Conservation (phyloP, 92 coral and sea anemone species). For the Parazoanthus atlanticus region DNA sequence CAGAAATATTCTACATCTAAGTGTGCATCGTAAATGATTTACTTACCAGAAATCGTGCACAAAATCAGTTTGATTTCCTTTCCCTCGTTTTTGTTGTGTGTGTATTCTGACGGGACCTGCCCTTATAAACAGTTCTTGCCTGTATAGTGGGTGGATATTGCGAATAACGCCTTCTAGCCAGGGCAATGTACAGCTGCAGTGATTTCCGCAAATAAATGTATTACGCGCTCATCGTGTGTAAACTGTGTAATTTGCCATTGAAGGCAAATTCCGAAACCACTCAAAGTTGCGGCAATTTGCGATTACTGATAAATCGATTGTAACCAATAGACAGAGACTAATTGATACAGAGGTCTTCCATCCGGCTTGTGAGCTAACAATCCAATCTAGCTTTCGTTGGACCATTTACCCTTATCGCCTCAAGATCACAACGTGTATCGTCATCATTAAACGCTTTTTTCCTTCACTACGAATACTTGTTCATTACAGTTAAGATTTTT, state of each 20-base stretch:
- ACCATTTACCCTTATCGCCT: slow-evolving; percentile 47
- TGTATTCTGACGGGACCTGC: neutral
- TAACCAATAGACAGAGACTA: slow-evolving; percentile 34
- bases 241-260: slow-evolving; percentile 73
- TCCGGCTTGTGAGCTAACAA: slow-evolving; percentile 66
- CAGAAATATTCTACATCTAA: too few species aligned
- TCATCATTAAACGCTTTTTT: neutral
- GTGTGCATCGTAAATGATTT: neutral
- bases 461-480: neutral
- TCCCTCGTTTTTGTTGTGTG: slow-evolving; percentile 13
- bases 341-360: slow-evolving; percentile 17
- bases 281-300: slow-evolving; percentile 60
- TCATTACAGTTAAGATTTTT: slow-evolving; percentile 11
- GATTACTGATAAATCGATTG: slow-evolving; percentile 57
- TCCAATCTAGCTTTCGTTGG: slow-evolving; percentile 22
- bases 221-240: slow-evolving; percentile 48
- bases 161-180: slow-evolving; percentile 25
- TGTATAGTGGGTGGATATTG: slow-evolving; percentile 32
- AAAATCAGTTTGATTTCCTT: neutral
- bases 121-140: slow-evolving; percentile 21
- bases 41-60: slow-evolving; percentile 18
- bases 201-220: slow-evolving; percentile 63
- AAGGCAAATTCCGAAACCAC: slow-evolving; percentile 74
- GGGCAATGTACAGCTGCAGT: slow-evolving; percentile 43
- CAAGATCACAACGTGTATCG: slow-evolving; percentile 1